Evolutionary conservation across 2,797 vertebrate genomes (phyloP).

Genomic region (Gymnodraco acuticeps): DNA sequence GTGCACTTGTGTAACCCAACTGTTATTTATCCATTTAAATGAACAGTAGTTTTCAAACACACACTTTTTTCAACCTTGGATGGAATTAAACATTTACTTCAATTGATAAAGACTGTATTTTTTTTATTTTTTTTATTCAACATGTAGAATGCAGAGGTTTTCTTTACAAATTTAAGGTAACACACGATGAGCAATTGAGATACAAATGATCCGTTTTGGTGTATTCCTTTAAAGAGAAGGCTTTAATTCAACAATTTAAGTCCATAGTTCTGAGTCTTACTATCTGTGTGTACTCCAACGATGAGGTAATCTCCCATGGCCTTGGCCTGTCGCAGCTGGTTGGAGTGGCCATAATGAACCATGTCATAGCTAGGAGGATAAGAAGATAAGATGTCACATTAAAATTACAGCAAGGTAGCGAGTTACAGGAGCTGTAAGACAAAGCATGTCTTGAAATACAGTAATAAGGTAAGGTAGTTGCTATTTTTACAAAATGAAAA

Average conservation of each 20-base stretch:
- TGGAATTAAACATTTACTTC: too few relatives aligned
- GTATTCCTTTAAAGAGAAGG: too few relatives aligned
- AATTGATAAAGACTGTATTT: too few relatives aligned
- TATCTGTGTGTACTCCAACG: slow-evolving; percentile 96
- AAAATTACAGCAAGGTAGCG: neutral
- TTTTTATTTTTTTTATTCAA: too few relatives aligned
- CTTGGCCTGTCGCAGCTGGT: slow-evolving; percentile 95
- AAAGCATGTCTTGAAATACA: neutral
- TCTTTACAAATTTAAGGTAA: too few relatives aligned
- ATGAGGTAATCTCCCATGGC: slow-evolving; percentile 96
- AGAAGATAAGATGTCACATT: slow-evolving; percentile 31
- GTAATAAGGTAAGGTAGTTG: neutral
- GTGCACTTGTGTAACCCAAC: too few relatives aligned
- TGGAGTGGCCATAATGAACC: slow-evolving; percentile 97
- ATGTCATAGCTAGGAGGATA: slow-evolving; percentile 91
- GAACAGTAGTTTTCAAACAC: too few relatives aligned
- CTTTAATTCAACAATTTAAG: neutral
- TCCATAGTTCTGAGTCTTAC: slow-evolving; percentile 75
- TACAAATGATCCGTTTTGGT: too few relatives aligned
- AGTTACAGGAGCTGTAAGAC: neutral
- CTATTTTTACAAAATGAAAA: neutral
- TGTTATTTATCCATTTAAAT: too few relatives aligned
- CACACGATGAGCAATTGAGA: too few relatives aligned
- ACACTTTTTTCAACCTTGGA: too few relatives aligned
- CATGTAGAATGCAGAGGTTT: too few relatives aligned